Percentiles rank a stretch among this genome's conserved stretches.
These are phyloP conservation scores for Danaus plexippus DNA, from an alignment of 1,140 invertebrate species.

Conservation along the genomic window DNA sequence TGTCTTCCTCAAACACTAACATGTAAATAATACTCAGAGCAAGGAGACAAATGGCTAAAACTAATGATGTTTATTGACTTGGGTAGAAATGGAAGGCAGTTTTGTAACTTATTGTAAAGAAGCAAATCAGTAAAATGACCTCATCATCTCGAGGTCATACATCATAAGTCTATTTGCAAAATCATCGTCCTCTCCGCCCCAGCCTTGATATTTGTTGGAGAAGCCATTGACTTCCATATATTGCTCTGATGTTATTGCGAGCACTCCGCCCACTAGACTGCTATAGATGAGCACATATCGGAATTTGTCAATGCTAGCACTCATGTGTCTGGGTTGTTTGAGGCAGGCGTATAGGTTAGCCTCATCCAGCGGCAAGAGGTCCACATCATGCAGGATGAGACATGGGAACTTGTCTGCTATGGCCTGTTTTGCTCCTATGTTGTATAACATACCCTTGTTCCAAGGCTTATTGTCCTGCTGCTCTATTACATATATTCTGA, in stretches of 20 bases:
- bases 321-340: slow-evolving; percentile 90
- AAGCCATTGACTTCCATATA: slow-evolving; percentile 90
- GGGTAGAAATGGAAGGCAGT: no score
- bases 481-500: slow-evolving; percentile 90
- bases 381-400: slow-evolving; percentile 96
- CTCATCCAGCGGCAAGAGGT: slow-evolving; percentile 92
- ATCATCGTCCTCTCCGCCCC: slow-evolving; percentile 96
- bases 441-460: slow-evolving; percentile 92
- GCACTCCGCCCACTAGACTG: slow-evolving; percentile 82
- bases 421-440: slow-evolving; percentile 89
- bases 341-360: slow-evolving; percentile 93
- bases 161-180: slow-evolving; percentile 76
- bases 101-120: no score
- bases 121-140: slow-evolving; percentile 21
- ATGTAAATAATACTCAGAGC: no score
- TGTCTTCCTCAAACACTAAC: no score
- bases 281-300: slow-evolving; percentile 79
- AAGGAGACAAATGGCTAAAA: no score
- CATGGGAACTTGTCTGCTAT: slow-evolving; percentile 84
- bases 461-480: slow-evolving; percentile 85
- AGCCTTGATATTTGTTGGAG: slow-evolving; percentile 90
- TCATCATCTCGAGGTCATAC: slow-evolving; percentile 34
- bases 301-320: slow-evolving; percentile 92
- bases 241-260: slow-evolving; percentile 79
- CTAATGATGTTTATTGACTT: no score